Base-by-base conservation (phyloP, 1,140 invertebrate species). In the Carposina sasakii region DNA sequence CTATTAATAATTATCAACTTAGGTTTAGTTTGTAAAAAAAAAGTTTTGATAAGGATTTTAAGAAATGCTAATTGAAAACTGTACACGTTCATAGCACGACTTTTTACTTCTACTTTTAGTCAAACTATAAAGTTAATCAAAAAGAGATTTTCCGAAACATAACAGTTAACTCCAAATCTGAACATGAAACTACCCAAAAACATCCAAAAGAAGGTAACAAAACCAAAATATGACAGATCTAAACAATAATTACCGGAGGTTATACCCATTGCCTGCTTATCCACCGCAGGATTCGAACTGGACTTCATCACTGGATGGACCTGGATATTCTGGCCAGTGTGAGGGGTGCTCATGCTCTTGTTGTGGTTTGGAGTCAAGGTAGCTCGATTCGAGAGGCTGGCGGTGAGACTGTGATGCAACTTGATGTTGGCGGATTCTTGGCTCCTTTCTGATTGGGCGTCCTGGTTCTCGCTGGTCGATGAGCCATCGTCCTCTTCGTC, bases 401-500 rank as follows among this genome's bases (percentile, higher is more conserved):
- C 50, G 6, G 63, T 71, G 2, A 71, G 34, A 40, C 49, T 62
- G 53, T 48, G 49, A 37, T 71, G 70, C 6, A 71, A 50, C 3
- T 67, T 67, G 28, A 76, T 57, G 34, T 43, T 65, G 2, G 60
- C 67, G 1, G 71, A 72, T 9, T 75, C 72, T 9, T 74, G 76
- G 31, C 72, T 71, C 1, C 71, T 50, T 26, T 77, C 79, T 0
- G 74, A 78, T 15, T 67, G 62, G 0, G 67, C 78, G 45, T 77
- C 78, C 19, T 74, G 76, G 48, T 83, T 85, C 57, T 87, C 86
- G 48, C 81, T 86, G 3, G 79, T 79, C 2, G 81, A 75, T 21
- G 85, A 82, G 1, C 74, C 89, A 33, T 89, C 89, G 61, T 90
- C 89, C 49, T 89, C 89, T 33, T 90, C 89, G 48, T 90, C 89